Evolutionary conservation across 1,140 invertebrate species (phyloP), one percentile per base, ranked within the genome.

Genomic region (Pentalonia nigronervosa): DNA sequence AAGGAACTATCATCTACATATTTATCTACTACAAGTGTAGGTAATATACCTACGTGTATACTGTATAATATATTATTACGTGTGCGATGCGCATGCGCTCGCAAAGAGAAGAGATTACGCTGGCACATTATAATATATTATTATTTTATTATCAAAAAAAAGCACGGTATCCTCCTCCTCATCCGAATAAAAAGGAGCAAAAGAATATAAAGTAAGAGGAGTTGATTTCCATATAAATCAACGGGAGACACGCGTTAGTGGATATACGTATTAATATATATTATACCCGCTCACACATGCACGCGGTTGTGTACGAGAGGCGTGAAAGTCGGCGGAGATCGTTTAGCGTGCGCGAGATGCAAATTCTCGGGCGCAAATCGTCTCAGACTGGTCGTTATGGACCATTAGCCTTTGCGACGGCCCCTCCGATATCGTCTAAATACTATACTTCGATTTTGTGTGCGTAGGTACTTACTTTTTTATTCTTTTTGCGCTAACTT

Each of bases 181-280:
- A 76, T 76, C 60, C 60, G 14, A 17, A 76, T 76, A 7, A 76
- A 76, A 76, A 76, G 60, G 60, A 67, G 60, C 60, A 67, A n/a
- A 67, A 67, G 60, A 14, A 76, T 76, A 76, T 76, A n/a, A n/a
- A n/a, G n/a, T n/a, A 91, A 50, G 45, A 91, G 17, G 67, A 91
- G 56, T 34, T 30, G 47, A 45, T 25, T 84, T 89, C 50, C 21
- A 89, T 84, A 91, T 91, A 93, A 93, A 93, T 93, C 91, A 93
- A n/a, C 34, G 21, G n/a, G 48, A 7, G 45, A 41, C 60, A 84
- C 23, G 47, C 45, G 56, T 76, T 76, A 76, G n/a, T n/a, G 60
- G n/a, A 76, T 67, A 67, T 76, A n/a, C 60, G 60, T n/a, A 76
- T n/a, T 76, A 76, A 76, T 76, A 76, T 76, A 76, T 76, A 76